Base-by-base conservation (phyloP, 2,888 invertebrate genomes). In the Mylabris sibirica region DNA sequence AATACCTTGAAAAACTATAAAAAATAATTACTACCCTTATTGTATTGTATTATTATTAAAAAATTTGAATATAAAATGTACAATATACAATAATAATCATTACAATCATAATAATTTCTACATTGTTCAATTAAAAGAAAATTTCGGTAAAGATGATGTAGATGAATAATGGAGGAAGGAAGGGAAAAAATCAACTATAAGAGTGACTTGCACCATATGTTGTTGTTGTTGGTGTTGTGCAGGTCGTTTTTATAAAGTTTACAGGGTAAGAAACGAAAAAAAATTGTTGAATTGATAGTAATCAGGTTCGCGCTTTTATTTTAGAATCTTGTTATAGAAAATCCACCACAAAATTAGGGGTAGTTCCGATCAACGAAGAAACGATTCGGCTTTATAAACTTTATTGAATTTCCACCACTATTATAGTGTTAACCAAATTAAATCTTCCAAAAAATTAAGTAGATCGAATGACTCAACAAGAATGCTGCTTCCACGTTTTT, bases 261-360 rank as follows among this genome's bases (percentile, higher is more conserved):
- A 14, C n/a, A 12, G 38, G 12, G 12, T 38, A 14, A 12, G 3
- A 17, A 5, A 44, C 6, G 17, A 12, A 61, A 24, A 41, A 30
- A 35, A 60, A 22, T 30, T 35, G 77, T 78, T 77, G 53, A 44
- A 41, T 44, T 44, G 78, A 78, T 77, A 63, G 67, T 79, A 77
- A 79, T 79, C 77, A 76, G 72, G 78, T 80, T 80, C 77, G 80
- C 80, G 80, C 80, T 81, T 80, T 78, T 75, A 78, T 74, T 76
- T 78, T 76, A 79, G 73, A 77, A 24, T 75, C 78, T 78, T 76
- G 76, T 77, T 78, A 76, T 75, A 77, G 68, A 78, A 79, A 79
- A 80, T 80, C 76, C 73, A 80, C 79, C 78, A 77, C 77, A 79
- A 80, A 80, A 80, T 80, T 79, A 78, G 77, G 79, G 78, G 75